Conservation (phyloP, 2,888 invertebrate genomes). For the Yponomeuta cagnagella region DNA sequence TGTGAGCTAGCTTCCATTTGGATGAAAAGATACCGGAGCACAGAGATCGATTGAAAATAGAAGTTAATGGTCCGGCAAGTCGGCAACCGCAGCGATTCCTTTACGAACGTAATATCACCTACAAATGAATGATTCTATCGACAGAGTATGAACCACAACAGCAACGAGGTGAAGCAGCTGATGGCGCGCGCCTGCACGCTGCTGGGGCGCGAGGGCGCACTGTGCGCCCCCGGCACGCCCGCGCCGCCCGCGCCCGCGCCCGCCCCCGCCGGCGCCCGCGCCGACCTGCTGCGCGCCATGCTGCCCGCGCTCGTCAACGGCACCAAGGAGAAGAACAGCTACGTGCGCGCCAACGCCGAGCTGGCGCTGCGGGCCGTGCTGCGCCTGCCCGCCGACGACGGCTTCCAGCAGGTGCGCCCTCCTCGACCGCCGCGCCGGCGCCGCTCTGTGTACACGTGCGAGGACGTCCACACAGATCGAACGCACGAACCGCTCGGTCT, state of each 20-base stretch:
- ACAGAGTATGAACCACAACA: constrained; percentile 93
- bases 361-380: constrained; percentile 91
- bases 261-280: constrained; percentile 35
- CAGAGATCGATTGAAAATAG: no score
- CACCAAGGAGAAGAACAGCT: constrained; percentile 97
- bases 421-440: not conserved
- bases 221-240: constrained; percentile 62
- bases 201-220: constrained; percentile 79
- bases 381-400: constrained; percentile 84
- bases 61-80: no score
- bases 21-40: no score
- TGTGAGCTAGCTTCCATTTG: no score
- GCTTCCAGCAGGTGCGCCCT: constrained; percentile 78
- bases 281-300: constrained; percentile 83
- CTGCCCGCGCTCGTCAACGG: constrained; percentile 97
- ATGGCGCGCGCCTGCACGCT: constrained; percentile 87
- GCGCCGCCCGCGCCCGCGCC: constrained; percentile 31
- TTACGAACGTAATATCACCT: no score
- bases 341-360: constrained; percentile 96
- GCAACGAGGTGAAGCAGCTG: constrained; percentile 95
- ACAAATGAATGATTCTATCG: constrained; percentile 17
- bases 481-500: no score
- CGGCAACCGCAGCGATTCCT: no score
- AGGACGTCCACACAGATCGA: no score
- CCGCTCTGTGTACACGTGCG: not conserved